Base-by-base conservation (phyloP, 2,888 invertebrate species). In the Isoperla grammatica region DNA sequence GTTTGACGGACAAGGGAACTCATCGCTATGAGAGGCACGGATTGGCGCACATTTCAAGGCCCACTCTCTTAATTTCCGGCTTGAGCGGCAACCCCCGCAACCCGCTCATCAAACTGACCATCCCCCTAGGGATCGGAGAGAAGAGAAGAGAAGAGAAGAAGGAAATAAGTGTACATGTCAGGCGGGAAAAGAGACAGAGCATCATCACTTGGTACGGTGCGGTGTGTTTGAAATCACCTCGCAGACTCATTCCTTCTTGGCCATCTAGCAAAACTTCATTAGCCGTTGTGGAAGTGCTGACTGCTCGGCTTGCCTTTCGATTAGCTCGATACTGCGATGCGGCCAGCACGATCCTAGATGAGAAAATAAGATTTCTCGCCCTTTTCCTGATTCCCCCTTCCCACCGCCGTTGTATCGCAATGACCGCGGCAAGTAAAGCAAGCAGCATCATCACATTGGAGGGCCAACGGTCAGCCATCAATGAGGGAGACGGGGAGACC, bases 231-330 rank as follows among this genome's bases (percentile, higher is more conserved):
- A 55, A 42, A 55, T 42, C 55, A 55, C 42, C 55, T 37, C 6
- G 40, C 40, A 8, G 57, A 37, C 57, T 57, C 57, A 46, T 59
- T 60, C 58, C 48, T 39, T 49, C 57, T 57, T 54, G 49, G 43
- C 53, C 50, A 48, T 45, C 57, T 11, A 50, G 46, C 59, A 23
- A 63, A 63, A 63, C 61, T 63, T 63, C 61, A 63, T 63, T 63
- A 63, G 63, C 60, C 40, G 63, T 45, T 46, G 63, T 49, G 60
- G 63, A 63, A 63, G 57, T 63, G 63, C 63, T 63, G 63, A 63
- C 63, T 61, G 61, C 55, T 59, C 53, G 61, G 61, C 50, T 35
- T 57, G 61, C 61, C 58, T 61, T 61, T 60, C 62, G 62, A 62
- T 62, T 62, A 62, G 62, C 59, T 39, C 53, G 59, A 62, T 62